These are phyloP conservation scores for Vespertilio murinus DNA, from an alignment of 2,797 vertebrate species.

Conservation along the genomic window DNA sequence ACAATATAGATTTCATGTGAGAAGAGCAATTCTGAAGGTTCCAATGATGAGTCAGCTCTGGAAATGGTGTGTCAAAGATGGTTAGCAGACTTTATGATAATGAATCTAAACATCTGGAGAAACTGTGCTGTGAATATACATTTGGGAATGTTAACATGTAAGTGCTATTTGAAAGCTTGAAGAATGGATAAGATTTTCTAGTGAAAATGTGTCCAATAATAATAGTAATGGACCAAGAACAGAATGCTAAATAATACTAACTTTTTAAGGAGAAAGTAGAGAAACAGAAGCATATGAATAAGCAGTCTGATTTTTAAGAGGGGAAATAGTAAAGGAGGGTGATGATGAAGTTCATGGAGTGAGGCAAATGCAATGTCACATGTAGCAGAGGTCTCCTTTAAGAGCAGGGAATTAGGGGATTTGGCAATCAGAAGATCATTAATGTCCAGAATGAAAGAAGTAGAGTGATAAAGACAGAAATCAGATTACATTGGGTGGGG, in stretches of 20 bases:
- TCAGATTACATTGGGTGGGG: not conserved
- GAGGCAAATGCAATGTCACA: not conserved
- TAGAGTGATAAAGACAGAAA: not conserved
- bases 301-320: not conserved
- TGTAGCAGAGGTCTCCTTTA: not conserved
- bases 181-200: not conserved
- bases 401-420: not conserved
- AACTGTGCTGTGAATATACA: conserved; percentile 14
- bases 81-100: conserved; percentile 55
- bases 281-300: not conserved
- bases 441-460: not conserved
- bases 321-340: not conserved
- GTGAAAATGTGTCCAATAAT: not conserved
- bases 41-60: not conserved
- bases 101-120: conserved; percentile 58
- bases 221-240: not conserved
- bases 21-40: conserved; percentile 19
- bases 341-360: not conserved
- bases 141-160: conserved; percentile 49
- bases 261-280: not conserved
- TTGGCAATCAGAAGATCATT: not conserved
- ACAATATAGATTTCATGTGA: not conserved
- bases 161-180: conserved; percentile 47
- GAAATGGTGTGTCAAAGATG: conserved; percentile 19
- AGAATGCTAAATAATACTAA: not conserved